Evolutionary conservation across 2,113 vertebrate species (phyloP).

Genomic region (Mobula birostris): DNA sequence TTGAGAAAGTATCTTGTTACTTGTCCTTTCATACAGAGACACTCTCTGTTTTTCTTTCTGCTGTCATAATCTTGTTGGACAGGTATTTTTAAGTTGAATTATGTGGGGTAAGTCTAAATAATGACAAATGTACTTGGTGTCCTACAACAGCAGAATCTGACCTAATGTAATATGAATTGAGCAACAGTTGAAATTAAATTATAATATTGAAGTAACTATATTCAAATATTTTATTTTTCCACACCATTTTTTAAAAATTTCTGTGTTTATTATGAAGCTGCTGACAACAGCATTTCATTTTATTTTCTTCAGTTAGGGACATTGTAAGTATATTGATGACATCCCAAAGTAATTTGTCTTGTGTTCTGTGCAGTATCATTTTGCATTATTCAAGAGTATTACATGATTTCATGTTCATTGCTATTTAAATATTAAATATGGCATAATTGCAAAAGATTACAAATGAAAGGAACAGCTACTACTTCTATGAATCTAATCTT

Average conservation of each 20-base stretch:
- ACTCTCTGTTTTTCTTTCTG: not conserved
- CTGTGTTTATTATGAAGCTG: not conserved
- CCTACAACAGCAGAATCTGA: not conserved
- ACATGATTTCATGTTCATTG: slow-evolving; percentile 11
- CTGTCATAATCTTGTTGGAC: not conserved
- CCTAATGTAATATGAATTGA: not conserved
- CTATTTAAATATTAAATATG: slow-evolving; percentile 24
- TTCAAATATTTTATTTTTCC: not conserved
- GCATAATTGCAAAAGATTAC: slow-evolving; percentile 21
- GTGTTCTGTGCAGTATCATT: not conserved
- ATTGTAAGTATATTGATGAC: slow-evolving; percentile 12
- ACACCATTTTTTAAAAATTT: not conserved
- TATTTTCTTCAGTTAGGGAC: not conserved
- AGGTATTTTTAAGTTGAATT: not conserved
- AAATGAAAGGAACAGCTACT: not conserved
- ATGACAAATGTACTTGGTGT: not conserved
- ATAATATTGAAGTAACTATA: not conserved
- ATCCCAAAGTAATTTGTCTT: not conserved
- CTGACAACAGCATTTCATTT: not conserved
- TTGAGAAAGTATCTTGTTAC: not conserved
- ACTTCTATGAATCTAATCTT: not conserved
- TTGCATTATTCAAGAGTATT: slow-evolving; percentile 16
- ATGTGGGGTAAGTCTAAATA: not conserved
- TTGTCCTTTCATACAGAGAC: not conserved
- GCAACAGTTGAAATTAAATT: not conserved